Evolutionary conservation across 2,113 vertebrate species (phyloP).

Genomic region (Phalacrocorax pelagicus): DNA sequence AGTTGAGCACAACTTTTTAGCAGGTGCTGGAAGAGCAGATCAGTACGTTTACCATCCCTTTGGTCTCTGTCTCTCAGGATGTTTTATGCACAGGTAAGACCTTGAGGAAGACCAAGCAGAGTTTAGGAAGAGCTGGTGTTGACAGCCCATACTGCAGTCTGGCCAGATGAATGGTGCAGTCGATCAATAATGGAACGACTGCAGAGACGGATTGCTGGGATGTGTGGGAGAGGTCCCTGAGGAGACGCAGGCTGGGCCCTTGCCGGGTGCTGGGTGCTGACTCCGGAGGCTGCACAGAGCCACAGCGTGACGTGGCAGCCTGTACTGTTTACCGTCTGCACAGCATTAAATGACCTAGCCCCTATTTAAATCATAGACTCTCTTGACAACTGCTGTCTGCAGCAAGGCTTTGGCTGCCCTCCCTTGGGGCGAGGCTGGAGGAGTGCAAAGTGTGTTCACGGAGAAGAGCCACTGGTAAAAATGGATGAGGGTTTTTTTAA

Average conservation of each 20-base stretch:
- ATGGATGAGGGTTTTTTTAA: neutral
- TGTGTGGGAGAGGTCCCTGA: rapidly evolving
- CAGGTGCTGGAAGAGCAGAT: neutral
- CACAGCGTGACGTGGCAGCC: neutral
- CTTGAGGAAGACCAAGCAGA: neutral
- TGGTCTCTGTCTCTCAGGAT: neutral
- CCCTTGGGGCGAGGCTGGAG: neutral
- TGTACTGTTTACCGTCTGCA: neutral
- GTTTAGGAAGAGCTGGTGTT: neutral
- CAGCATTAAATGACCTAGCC: neutral
- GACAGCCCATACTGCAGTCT: rapidly evolving
- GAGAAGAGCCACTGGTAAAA: neutral
- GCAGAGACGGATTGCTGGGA: neutral
- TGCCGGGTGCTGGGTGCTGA: neutral
- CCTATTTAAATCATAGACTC: neutral
- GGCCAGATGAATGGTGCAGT: neutral
- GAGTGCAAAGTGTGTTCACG: rapidly evolving
- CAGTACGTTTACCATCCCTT: neutral
- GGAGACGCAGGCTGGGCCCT: neutral
- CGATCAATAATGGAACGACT: rapidly evolving
- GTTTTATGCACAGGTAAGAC: neutral
- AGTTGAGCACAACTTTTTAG: neutral
- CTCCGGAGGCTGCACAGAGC: neutral
- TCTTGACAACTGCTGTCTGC: neutral
- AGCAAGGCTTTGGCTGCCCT: neutral